These are phyloP conservation scores for Philonicus albiceps DNA, from an alignment of 2,888 invertebrate genomes.

Conservation along the genomic window DNA sequence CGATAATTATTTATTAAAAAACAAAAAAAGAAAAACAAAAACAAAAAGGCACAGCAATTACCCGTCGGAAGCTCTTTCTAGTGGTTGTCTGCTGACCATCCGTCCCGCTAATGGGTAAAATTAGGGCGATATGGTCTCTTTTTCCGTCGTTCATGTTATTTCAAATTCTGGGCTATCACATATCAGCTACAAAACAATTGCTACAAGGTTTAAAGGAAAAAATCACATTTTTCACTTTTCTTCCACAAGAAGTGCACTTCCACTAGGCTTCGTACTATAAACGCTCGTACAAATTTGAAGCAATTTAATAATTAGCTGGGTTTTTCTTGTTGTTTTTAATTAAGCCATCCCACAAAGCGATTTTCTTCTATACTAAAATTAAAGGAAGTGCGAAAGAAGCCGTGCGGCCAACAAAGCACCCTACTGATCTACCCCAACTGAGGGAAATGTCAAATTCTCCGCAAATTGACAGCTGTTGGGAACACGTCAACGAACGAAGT, in stretches of 20 bases:
- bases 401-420: neutral
- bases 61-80: conserved; percentile 20
- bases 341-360: neutral
- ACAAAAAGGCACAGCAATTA: conserved; percentile 1
- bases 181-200: neutral
- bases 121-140: conserved; percentile 29
- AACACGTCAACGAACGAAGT: neutral
- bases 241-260: neutral
- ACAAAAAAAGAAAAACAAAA: no score
- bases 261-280: neutral
- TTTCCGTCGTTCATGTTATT: conserved; percentile 4
- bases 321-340: neutral
- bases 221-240: neutral
- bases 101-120: conserved; percentile 7
- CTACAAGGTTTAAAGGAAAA: neutral
- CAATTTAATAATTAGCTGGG: neutral
- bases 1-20: neutral
- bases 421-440: neutral
- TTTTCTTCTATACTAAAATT: neutral
- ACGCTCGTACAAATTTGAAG: neutral
- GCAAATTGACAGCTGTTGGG: neutral
- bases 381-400: neutral
- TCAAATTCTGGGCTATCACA: neutral
- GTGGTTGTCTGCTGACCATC: neutral
- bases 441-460: neutral